These are phyloP conservation scores for Thaumatotibia leucotreta DNA, from an alignment of 1,140 invertebrate genomes.

Conservation along the genomic window DNA sequence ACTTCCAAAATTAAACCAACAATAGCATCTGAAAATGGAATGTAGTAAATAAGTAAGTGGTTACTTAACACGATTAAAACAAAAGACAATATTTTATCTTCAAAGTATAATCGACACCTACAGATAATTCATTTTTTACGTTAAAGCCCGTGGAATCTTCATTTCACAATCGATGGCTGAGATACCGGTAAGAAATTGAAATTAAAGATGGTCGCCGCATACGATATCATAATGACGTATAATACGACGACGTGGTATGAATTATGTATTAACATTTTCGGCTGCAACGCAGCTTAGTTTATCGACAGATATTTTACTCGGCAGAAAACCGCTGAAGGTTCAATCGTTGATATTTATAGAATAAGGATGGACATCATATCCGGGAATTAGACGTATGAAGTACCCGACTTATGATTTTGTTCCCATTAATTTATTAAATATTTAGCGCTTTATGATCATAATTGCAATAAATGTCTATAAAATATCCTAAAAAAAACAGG, in stretches of 20 bases:
- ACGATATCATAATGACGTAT: conserved; percentile 46
- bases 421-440: too few species aligned
- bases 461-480: too few species aligned
- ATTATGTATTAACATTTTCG: conserved; percentile 39
- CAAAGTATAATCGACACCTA: background rate
- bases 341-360: background rate
- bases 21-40: too few species aligned
- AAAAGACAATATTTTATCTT: background rate
- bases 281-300: background rate
- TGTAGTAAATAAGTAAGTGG: too few species aligned
- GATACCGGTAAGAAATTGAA: conserved; percentile 24
- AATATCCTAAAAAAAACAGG: too few species aligned
- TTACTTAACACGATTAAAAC: too few species aligned
- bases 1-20: too few species aligned
- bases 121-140: background rate
- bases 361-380: too few species aligned
- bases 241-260: conserved; percentile 39
- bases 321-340: background rate
- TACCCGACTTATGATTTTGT: too few species aligned
- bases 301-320: background rate
- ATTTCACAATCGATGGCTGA: conserved; percentile 8
- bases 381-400: too few species aligned
- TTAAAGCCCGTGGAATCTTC: conserved; percentile 4
- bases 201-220: conserved; percentile 34
- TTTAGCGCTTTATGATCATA: too few species aligned